These are phyloP conservation scores for Scartelaos histophorus DNA, from an alignment of 2,113 vertebrate genomes.

Conservation along the genomic window DNA sequence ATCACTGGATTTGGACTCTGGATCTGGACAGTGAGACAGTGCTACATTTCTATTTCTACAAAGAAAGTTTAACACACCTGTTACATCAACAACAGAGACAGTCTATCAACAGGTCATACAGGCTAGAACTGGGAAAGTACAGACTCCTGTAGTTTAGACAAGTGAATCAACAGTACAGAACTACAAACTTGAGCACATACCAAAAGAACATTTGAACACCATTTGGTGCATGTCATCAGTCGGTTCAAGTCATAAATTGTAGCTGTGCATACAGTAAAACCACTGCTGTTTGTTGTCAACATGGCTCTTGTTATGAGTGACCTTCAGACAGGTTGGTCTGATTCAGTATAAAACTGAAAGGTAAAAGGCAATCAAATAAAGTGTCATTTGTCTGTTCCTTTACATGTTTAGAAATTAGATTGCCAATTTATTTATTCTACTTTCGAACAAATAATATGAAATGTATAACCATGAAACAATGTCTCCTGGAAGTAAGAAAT, in stretches of 20 bases:
- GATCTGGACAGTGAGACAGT: background rate
- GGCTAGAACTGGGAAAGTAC: background rate
- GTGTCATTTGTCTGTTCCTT: too few species aligned
- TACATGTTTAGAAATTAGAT: too few species aligned
- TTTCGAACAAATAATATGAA: too few species aligned
- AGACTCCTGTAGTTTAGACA: background rate
- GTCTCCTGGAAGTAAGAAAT: too few species aligned
- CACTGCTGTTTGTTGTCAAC: slow-evolving; percentile 16
- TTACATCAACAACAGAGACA: background rate
- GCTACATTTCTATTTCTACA: slow-evolving; percentile 1
- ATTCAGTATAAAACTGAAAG: background rate
- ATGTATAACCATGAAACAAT: too few species aligned
- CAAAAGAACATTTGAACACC: background rate
- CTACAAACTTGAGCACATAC: background rate
- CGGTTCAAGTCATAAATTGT: background rate
- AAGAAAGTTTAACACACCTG: background rate
- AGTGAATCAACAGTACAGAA: background rate
- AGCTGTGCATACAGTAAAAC: slow-evolving; percentile 4
- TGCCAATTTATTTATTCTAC: too few species aligned
- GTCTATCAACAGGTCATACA: background rate
- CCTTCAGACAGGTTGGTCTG: slow-evolving; percentile 23
- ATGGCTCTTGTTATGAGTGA: slow-evolving; percentile 29
- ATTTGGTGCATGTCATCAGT: background rate
- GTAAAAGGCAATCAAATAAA: background rate
- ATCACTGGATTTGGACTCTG: background rate